Percentiles rank a stretch among this genome's conserved stretches.
Evolutionary conservation across 2,888 invertebrate species (phyloP).

Genomic region (Caenorhabditis sulstoni): DNA sequence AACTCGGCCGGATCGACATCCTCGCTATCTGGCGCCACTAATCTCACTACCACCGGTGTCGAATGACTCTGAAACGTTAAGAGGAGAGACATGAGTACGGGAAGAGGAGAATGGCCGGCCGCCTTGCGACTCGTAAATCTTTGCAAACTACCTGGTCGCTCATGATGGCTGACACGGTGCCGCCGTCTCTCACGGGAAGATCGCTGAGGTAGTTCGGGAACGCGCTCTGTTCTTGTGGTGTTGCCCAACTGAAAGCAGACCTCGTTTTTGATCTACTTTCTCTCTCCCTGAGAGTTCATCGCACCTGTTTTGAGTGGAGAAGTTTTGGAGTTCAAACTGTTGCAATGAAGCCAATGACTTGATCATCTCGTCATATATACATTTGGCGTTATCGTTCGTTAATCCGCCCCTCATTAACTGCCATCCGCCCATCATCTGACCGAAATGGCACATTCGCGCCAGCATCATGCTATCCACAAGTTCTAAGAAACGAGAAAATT

Average conservation of each 20-base stretch:
- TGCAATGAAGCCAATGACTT: not conserved
- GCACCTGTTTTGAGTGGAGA: conserved; percentile 5
- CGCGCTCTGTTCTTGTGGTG: not conserved
- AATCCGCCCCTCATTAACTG: conserved; percentile 10
- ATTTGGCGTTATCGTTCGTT: conserved; percentile 8
- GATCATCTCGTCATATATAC: conserved; percentile 32
- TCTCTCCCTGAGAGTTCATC: too few relatives aligned
- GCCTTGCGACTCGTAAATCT: conserved; percentile 6
- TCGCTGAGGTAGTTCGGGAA: conserved; percentile 23
- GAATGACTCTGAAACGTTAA: conserved; percentile 6
- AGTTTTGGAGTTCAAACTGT: conserved; percentile 21
- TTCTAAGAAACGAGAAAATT: conserved; percentile 8
- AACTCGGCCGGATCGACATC: not conserved
- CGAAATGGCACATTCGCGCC: conserved; percentile 11
- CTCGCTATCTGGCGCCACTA: conserved; percentile 7
- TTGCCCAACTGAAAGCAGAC: conserved; percentile 13
- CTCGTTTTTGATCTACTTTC: not conserved
- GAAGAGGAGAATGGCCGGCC: not conserved
- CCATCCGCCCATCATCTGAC: conserved; percentile 16
- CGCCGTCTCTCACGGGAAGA: conserved; percentile 16
- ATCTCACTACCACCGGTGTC: not conserved
- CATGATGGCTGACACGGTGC: not conserved
- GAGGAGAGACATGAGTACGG: not conserved
- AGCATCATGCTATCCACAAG: conserved; percentile 35
- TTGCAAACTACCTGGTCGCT: conserved; percentile 8